Evolutionary conservation across 2,113 vertebrate genomes (phyloP).

Genomic region (Nansenia antarctica): DNA sequence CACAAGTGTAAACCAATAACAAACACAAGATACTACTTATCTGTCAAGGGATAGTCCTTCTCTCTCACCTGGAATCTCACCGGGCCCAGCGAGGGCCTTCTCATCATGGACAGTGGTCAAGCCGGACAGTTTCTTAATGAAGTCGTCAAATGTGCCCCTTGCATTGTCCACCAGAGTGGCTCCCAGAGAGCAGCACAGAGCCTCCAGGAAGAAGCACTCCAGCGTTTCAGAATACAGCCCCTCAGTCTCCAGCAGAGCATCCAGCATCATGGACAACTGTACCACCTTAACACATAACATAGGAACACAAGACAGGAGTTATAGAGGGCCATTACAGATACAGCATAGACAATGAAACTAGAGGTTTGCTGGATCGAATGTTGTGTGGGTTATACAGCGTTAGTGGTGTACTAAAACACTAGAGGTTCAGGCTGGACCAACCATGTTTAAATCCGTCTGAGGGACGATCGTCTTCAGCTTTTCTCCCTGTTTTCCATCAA

Average conservation of each 20-base stretch:
- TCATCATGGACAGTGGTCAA: constrained; percentile 72
- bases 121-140: constrained; percentile 81
- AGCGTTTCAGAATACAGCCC: constrained; percentile 70
- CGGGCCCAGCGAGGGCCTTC: constrained; percentile 76
- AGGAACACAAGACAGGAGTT: no score
- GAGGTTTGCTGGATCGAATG: neutral
- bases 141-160: constrained; percentile 84
- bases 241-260: constrained; percentile 76
- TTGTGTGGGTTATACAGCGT: neutral
- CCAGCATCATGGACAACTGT: constrained; percentile 86
- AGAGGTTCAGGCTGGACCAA: constrained; percentile 53
- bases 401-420: neutral
- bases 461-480: constrained; percentile 88
- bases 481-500: constrained; percentile 83
- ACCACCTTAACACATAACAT: constrained; percentile 74
- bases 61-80: constrained; percentile 88
- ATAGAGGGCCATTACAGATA: neutral
- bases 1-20: neutral
- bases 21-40: neutral
- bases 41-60: neutral
- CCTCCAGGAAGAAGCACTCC: constrained; percentile 92
- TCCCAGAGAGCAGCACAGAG: constrained; percentile 90
- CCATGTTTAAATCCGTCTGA: constrained; percentile 96
- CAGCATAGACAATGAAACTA: neutral
- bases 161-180: constrained; percentile 79